Conservation (phyloP, 1,140 invertebrate species). For the Euura saliciscinereae region DNA sequence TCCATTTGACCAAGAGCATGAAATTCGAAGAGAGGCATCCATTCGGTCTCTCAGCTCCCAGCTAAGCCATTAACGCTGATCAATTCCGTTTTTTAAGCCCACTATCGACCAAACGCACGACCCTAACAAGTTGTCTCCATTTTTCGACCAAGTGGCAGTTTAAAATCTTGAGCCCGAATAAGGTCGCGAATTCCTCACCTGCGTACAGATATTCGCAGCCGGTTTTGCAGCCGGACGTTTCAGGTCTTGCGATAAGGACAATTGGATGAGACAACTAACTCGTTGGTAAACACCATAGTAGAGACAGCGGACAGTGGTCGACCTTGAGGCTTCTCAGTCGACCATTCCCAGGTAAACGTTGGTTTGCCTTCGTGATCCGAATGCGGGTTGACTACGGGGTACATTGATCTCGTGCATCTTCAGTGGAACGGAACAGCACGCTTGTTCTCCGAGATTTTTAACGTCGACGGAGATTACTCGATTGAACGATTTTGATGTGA, state of each 20-base stretch:
- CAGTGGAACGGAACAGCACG: too few relatives aligned
- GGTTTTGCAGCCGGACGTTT: background rate
- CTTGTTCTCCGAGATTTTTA: too few relatives aligned
- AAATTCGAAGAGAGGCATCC: too few relatives aligned
- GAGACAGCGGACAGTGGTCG: background rate
- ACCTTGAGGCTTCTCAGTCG: background rate
- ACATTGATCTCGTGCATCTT: too few relatives aligned
- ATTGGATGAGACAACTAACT: background rate
- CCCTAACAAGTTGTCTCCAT: too few relatives aligned
- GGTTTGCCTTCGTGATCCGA: background rate
- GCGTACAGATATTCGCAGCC: background rate
- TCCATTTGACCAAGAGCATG: too few relatives aligned
- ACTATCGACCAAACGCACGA: too few relatives aligned
- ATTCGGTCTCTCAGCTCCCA: too few relatives aligned
- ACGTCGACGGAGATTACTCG: too few relatives aligned
- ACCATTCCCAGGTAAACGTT: constrained; percentile 2
- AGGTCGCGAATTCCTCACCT: background rate
- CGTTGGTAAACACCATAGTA: background rate
- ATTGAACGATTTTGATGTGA: too few relatives aligned
- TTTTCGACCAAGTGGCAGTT: background rate
- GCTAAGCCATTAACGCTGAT: too few relatives aligned
- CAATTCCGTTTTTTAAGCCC: too few relatives aligned
- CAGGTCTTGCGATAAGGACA: background rate
- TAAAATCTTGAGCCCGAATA: background rate
- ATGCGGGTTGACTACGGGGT: background rate